Conservation (phyloP, 2,888 invertebrate genomes). For the Drosophila merina region DNA sequence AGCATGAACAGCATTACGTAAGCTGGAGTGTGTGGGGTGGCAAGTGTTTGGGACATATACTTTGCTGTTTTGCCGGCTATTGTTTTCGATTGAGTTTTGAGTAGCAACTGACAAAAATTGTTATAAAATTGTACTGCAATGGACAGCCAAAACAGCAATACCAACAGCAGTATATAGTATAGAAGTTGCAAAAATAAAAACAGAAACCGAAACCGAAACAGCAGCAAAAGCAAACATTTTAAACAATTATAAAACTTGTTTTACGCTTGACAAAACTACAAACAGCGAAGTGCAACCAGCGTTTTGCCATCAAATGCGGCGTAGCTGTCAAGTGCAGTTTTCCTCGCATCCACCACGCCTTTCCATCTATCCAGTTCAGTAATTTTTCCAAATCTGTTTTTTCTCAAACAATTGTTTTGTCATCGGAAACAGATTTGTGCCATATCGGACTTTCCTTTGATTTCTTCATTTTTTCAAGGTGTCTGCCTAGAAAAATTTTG, state of each 20-base stretch:
- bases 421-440: conserved; percentile 20
- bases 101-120: conserved; percentile 76
- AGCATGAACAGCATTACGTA: conserved; percentile 69
- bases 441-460: no score
- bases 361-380: conserved; percentile 20
- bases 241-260: conserved; percentile 78
- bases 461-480: no score
- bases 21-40: conserved; percentile 24
- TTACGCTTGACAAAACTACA: conserved; percentile 72
- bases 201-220: not conserved
- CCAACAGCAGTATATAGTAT: conserved; percentile 33
- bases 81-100: conserved; percentile 73
- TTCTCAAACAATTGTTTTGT: conserved; percentile 36
- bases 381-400: conserved; percentile 36
- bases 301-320: conserved; percentile 74
- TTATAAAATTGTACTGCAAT: conserved; percentile 72
- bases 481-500: no score
- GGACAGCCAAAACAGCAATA: conserved; percentile 50
- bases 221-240: conserved; percentile 65
- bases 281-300: conserved; percentile 64
- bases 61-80: conserved; percentile 38
- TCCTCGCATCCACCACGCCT: conserved; percentile 9
- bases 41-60: conserved; percentile 55
- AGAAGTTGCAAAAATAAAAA: conserved; percentile 9
- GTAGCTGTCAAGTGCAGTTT: conserved; percentile 74